A percentile compares a stretch with the other conserved stretches of the same genome.
phyloP scores from a whole-genome alignment of 2,888 invertebrate genomes.

The Azorinus chamasolen region DNA sequence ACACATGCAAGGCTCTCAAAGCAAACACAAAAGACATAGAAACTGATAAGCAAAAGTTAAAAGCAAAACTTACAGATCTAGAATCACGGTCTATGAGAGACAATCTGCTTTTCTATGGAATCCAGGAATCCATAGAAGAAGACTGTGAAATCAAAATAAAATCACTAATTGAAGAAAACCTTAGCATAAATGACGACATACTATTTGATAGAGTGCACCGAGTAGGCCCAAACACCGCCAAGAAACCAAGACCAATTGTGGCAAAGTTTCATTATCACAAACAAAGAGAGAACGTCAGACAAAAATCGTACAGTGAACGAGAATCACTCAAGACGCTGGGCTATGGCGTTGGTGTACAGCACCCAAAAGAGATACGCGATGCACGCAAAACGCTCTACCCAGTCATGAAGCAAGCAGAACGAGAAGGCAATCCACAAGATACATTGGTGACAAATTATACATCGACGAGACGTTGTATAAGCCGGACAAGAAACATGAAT shows the following conservation, averaged over 20 bases:
- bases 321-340: conserved; percentile 7
- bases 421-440: background rate
- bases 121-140: no score
- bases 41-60: background rate
- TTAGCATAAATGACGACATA: background rate
- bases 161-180: background rate
- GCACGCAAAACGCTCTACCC: conserved; percentile 13
- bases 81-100: conserved; percentile 31
- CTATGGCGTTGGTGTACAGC: conserved; percentile 14
- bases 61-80: conserved; percentile 14
- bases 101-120: conserved; percentile 33
- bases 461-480: conserved; percentile 7
- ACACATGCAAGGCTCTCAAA: background rate
- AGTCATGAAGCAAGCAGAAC: conserved; percentile 2
- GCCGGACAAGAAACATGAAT: no score
- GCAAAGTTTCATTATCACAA: conserved; percentile 24
- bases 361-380: conserved; percentile 10
- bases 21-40: background rate
- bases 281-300: conserved; percentile 21
- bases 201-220: conserved; percentile 27
- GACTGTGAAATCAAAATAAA: no score
- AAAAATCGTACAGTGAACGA: conserved; percentile 8
- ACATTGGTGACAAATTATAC: conserved; percentile 1
- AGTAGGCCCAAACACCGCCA: conserved; percentile 17
- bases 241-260: conserved; percentile 29